Conservation (phyloP, 2,797 vertebrate genomes). For the Ciconia nigra region DNA sequence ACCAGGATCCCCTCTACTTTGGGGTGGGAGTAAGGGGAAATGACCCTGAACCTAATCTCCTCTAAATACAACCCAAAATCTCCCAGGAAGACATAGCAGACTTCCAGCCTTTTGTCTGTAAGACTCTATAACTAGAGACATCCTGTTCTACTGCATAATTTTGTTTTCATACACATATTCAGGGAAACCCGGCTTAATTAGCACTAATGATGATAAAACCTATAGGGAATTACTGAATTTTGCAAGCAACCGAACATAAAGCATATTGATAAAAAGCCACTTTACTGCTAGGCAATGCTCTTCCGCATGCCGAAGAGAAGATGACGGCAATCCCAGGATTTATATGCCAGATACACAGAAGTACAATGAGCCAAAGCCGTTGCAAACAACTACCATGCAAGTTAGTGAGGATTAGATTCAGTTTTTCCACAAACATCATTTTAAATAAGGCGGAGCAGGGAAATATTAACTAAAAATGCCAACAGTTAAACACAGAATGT, state of each 20-base stretch:
- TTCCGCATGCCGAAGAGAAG: slow-evolving; percentile 24
- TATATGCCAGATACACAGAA: not conserved
- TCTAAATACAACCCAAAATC: not conserved
- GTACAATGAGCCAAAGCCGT: not conserved
- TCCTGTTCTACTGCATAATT: not conserved
- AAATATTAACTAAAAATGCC: not conserved
- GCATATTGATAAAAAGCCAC: not conserved
- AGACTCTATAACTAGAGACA: not conserved
- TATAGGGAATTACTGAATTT: slow-evolving; percentile 17
- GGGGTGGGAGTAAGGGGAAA: not conserved
- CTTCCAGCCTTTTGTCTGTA: not conserved
- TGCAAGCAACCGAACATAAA: slow-evolving; percentile 23
- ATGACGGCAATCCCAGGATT: not conserved
- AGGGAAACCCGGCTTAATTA: slow-evolving; percentile 21
- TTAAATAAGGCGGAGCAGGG: not conserved
- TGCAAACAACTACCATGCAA: not conserved
- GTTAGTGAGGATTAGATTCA: slow-evolving; percentile 16
- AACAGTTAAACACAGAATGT: not conserved
- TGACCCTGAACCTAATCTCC: not conserved
- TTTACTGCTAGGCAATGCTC: not conserved
- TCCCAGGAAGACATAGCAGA: not conserved
- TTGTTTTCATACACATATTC: not conserved
- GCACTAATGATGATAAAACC: slow-evolving; percentile 44
- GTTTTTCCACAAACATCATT: not conserved
- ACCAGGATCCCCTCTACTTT: not conserved